These are phyloP conservation scores for Sebastes aleutianus DNA, from an alignment of 2,797 vertebrate genomes.

Conservation along the genomic window DNA sequence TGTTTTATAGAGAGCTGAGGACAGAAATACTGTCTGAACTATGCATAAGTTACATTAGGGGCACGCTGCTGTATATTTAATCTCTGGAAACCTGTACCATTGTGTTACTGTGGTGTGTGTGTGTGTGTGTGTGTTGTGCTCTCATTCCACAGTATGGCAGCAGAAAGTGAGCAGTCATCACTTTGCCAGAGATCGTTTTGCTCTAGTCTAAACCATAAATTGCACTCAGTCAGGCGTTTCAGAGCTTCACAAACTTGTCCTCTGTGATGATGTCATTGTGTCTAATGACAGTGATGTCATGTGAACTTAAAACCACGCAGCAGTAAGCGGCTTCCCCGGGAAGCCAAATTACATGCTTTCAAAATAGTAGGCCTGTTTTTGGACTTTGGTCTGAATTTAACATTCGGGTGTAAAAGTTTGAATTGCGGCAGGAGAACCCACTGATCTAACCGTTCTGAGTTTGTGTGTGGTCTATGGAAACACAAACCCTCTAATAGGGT, in stretches of 20 bases:
- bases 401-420: slow-evolving; percentile 40
- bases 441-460: slow-evolving; percentile 28
- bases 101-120: slow-evolving; percentile 26
- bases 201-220: slow-evolving; percentile 59
- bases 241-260: slow-evolving; percentile 46
- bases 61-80: slow-evolving; percentile 55
- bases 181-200: slow-evolving; percentile 49
- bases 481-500: slow-evolving; percentile 41
- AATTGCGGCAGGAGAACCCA: slow-evolving; percentile 27
- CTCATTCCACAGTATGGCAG: slow-evolving; percentile 12
- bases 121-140: slow-evolving; percentile 11
- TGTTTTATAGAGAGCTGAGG: slow-evolving; percentile 24
- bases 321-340: slow-evolving; percentile 34
- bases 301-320: slow-evolving; percentile 51
- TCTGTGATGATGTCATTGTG: slow-evolving; percentile 71
- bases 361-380: slow-evolving; percentile 43
- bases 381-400: slow-evolving; percentile 47
- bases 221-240: slow-evolving; percentile 61
- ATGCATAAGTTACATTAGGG: slow-evolving; percentile 45
- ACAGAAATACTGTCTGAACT: slow-evolving; percentile 38
- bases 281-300: slow-evolving; percentile 77
- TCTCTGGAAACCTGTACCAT: slow-evolving; percentile 39
- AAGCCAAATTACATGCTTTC: slow-evolving; percentile 68
- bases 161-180: slow-evolving; percentile 58
- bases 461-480: slow-evolving; percentile 71